A percentile compares a stretch with the other conserved stretches of the same genome.
Conservation (phyloP, 2,888 invertebrate genomes). For the Nomada lathburiana region DNA sequence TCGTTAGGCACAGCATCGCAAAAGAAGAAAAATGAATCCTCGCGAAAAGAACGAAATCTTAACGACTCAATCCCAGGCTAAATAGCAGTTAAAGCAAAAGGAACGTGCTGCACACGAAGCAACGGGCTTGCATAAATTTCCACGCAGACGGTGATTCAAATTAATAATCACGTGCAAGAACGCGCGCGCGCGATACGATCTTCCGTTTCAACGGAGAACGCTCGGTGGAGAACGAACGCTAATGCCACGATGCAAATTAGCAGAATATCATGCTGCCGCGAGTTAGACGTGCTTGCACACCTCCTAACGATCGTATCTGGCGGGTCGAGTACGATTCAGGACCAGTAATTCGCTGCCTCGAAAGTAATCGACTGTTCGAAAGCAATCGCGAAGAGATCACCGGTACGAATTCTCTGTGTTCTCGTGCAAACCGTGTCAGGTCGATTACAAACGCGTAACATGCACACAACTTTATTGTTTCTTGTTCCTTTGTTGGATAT, state of each 20-base stretch:
- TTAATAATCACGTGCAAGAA: conserved; percentile 48
- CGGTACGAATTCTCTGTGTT: conserved; percentile 48
- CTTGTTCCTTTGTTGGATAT: no score
- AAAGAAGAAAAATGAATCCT: background rate
- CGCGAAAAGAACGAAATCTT: background rate
- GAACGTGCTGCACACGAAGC: background rate
- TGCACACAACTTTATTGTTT: conserved; percentile 15
- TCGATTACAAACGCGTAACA: conserved; percentile 36
- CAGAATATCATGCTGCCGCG: conserved; percentile 54
- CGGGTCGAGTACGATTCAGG: conserved; percentile 39
- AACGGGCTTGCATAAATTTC: conserved; percentile 33
- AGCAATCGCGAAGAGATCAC: conserved; percentile 56
- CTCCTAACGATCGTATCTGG: conserved; percentile 60
- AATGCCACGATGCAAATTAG: conserved; percentile 67
- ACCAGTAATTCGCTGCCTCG: conserved; percentile 49
- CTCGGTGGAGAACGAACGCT: conserved; percentile 21
- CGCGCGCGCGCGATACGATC: conserved; percentile 52
- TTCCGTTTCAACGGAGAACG: conserved; percentile 38
- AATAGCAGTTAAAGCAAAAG: background rate
- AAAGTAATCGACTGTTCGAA: conserved; percentile 62
- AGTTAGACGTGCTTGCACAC: conserved; percentile 66
- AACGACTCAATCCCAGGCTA: conserved; percentile 24
- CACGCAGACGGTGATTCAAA: conserved; percentile 35
- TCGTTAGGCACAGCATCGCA: background rate
- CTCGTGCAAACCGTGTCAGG: conserved; percentile 25